Evolutionary conservation across 2,888 invertebrate species (phyloP).

Genomic region (Coleophora flavipennella): DNA sequence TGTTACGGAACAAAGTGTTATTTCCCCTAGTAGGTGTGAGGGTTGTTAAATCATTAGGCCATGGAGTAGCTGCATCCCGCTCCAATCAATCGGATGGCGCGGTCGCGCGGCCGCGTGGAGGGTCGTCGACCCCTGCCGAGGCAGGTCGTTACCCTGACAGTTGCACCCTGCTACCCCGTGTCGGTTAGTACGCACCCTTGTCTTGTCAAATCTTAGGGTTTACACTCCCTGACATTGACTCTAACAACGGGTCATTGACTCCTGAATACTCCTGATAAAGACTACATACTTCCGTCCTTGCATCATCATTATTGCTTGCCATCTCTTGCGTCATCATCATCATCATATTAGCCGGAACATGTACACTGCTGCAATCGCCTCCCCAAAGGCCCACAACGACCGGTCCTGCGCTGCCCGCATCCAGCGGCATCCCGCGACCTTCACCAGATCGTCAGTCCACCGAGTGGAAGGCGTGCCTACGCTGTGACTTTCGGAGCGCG

Average conservation of each 20-base stretch:
- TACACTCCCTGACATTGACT: conserved; percentile 64
- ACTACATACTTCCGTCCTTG: conserved; percentile 38
- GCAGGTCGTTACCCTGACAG: conserved; percentile 64
- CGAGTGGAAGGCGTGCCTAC: too few relatives aligned
- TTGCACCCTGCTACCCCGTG: conserved; percentile 68
- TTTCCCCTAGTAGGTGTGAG: conserved; percentile 39
- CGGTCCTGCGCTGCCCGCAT: too few relatives aligned
- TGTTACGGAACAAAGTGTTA: conserved; percentile 41
- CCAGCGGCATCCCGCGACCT: too few relatives aligned
- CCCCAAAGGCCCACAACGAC: too few relatives aligned
- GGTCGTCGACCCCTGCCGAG: conserved; percentile 58
- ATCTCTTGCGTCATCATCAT: too few relatives aligned
- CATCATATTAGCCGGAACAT: too few relatives aligned
- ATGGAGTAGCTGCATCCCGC: conserved; percentile 51
- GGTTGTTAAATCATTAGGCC: conserved; percentile 61
- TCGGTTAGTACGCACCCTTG: conserved; percentile 52
- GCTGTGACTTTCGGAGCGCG: too few relatives aligned
- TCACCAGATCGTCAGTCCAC: too few relatives aligned
- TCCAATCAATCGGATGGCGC: conserved; percentile 66
- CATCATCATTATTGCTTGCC: too few relatives aligned
- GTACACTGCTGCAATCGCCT: too few relatives aligned
- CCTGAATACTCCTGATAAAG: conserved; percentile 20
- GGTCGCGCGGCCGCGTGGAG: conserved; percentile 65
- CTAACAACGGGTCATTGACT: conserved; percentile 52
- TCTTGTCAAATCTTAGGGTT: conserved; percentile 61